These are phyloP conservation scores for Monochamus alternatus DNA, from an alignment of 2,888 invertebrate species.

Conservation along the genomic window DNA sequence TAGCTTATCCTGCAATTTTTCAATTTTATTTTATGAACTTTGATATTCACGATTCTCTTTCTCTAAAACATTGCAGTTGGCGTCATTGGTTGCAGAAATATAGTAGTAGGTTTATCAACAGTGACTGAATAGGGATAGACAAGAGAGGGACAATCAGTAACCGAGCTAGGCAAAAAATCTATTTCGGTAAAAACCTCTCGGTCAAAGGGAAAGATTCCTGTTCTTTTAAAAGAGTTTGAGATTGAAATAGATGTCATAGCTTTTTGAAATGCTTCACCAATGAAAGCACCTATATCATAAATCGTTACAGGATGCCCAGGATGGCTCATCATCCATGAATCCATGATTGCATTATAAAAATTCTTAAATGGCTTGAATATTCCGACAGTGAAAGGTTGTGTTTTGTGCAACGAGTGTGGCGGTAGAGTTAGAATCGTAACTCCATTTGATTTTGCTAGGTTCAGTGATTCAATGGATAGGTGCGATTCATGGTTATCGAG, in stretches of 20 bases:
- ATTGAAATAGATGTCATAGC: constrained; percentile 20
- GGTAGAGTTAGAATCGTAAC: constrained; percentile 60
- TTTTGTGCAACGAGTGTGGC: constrained; percentile 58
- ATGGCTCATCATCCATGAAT: constrained; percentile 32
- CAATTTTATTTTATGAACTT: constrained; percentile 5
- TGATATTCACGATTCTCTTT: constrained; percentile 19
- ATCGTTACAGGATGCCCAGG: constrained; percentile 30
- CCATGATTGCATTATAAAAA: constrained; percentile 22
- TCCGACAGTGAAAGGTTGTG: constrained; percentile 42
- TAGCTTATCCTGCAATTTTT: constrained; percentile 7
- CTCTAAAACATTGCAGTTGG: constrained; percentile 5
- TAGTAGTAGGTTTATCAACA: constrained; percentile 8
- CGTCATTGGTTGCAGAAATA: not conserved
- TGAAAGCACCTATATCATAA: constrained; percentile 29
- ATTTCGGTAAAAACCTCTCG: too few species aligned
- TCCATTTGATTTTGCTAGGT: constrained; percentile 63
- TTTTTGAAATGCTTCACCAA: constrained; percentile 32
- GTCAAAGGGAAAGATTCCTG: constrained; percentile 19
- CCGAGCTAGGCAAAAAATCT: constrained; percentile 13
- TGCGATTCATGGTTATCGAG: constrained; percentile 50
- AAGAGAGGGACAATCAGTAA: constrained; percentile 21
- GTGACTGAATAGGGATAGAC: not conserved
- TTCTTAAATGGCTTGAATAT: constrained; percentile 18
- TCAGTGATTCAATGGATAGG: constrained; percentile 54
- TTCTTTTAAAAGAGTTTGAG: constrained; percentile 15